Conservation (phyloP, 2,113 vertebrate genomes). For the Cairina moschata region DNA sequence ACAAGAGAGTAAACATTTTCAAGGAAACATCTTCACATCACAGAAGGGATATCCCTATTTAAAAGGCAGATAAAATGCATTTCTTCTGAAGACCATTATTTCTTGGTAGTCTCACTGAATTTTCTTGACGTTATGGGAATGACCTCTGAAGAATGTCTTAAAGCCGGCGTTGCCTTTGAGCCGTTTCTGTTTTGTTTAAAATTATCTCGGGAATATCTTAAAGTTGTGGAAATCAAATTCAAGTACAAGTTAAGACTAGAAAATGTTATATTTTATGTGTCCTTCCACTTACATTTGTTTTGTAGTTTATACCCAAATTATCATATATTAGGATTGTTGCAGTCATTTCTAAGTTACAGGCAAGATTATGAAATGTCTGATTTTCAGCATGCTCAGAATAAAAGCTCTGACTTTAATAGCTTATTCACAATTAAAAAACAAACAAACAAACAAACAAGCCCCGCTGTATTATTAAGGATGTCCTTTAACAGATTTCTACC, state of each 20-base stretch:
- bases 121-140: not conserved
- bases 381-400: not conserved
- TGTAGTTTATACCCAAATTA: not conserved
- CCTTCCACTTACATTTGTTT: not conserved
- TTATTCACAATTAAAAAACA: not conserved
- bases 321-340: not conserved
- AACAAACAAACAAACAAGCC: not conserved
- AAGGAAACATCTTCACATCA: not conserved
- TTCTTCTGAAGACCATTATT: not conserved
- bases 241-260: not conserved
- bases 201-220: conserved; percentile 11
- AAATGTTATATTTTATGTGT: not conserved
- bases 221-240: not conserved
- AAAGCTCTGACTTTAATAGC: not conserved
- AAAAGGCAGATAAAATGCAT: not conserved
- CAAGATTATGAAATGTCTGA: not conserved
- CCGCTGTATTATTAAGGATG: not conserved
- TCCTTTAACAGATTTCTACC: not conserved
- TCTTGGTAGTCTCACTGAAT: not conserved
- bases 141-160: conserved; percentile 19
- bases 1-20: not conserved
- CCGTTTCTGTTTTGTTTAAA: conserved; percentile 7
- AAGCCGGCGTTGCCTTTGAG: not conserved
- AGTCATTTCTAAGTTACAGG: not conserved
- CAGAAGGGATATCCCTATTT: not conserved